These are phyloP conservation scores for Chroicocephalus ridibundus DNA, from an alignment of 2,113 vertebrate species.

Conservation along the genomic window DNA sequence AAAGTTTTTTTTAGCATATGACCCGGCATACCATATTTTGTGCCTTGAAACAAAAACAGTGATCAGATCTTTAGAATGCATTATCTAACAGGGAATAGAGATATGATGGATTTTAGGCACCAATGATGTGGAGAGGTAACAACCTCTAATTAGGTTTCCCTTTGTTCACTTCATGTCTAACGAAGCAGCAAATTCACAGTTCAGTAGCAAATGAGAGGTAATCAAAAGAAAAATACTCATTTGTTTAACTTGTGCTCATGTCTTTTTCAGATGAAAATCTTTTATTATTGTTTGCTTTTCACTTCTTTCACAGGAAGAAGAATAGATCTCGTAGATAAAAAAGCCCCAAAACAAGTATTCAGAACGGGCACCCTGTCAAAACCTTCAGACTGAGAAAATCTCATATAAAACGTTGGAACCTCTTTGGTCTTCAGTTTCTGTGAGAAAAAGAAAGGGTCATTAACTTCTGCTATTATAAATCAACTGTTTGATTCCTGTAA, in stretches of 20 bases:
- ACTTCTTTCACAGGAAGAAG: slow-evolving; percentile 3
- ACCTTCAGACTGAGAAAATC: neutral
- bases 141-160: slow-evolving; percentile 21
- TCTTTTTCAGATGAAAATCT: neutral
- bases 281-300: slow-evolving; percentile 18
- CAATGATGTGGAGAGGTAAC: neutral
- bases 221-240: slow-evolving; percentile 6
- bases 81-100: neutral
- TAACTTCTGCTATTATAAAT: neutral
- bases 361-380: neutral
- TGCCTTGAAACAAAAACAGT: slow-evolving; percentile 19
- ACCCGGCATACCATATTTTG: slow-evolving; percentile 41
- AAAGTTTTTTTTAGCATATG: slow-evolving; percentile 57
- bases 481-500: neutral
- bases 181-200: slow-evolving; percentile 30
- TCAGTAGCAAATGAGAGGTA: slow-evolving; percentile 26
- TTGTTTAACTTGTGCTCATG: neutral
- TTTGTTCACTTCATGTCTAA: slow-evolving; percentile 20
- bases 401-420: neutral
- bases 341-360: neutral
- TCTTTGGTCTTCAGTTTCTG: neutral
- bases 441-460: neutral
- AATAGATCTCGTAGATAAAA: neutral
- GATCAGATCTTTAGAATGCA: neutral
- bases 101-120: neutral